These are phyloP conservation scores for Doris montereyensis DNA, from an alignment of 2,888 invertebrate species.

Conservation along the genomic window DNA sequence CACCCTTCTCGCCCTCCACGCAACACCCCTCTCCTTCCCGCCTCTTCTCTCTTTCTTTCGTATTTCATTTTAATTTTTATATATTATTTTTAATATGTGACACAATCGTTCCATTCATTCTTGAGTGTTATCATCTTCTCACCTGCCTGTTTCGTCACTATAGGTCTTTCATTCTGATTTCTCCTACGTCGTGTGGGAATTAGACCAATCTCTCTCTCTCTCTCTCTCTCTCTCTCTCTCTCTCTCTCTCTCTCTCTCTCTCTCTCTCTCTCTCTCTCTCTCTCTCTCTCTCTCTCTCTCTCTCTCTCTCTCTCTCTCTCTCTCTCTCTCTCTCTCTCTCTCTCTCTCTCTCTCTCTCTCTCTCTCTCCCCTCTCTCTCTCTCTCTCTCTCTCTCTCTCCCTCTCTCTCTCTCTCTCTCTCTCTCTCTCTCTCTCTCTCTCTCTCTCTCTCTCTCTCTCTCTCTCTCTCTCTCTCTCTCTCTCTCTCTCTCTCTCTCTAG, in stretches of 20 bases:
- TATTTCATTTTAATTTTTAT: too few species aligned
- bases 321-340: not conserved
- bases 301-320: not conserved
- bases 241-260: not conserved
- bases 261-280: not conserved
- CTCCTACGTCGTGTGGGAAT: too few species aligned
- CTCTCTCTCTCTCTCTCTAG: not conserved
- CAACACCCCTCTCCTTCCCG: too few species aligned
- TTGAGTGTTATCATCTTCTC: too few species aligned
- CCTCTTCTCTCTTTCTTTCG: too few species aligned
- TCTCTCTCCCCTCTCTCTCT: not conserved
- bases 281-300: not conserved
- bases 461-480: not conserved
- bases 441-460: not conserved
- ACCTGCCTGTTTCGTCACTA: too few species aligned
- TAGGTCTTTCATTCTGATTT: too few species aligned
- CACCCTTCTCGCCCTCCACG: too few species aligned
- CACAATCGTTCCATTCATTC: too few species aligned
- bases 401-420: not conserved
- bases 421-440: not conserved
- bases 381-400: not conserved
- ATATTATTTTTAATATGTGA: too few species aligned
- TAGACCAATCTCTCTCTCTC: not conserved
- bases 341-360: constrained; percentile 2
- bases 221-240: not conserved